Evolutionary conservation across 2,113 vertebrate genomes (phyloP).

Genomic region (Kobus ellipsiprymnus): DNA sequence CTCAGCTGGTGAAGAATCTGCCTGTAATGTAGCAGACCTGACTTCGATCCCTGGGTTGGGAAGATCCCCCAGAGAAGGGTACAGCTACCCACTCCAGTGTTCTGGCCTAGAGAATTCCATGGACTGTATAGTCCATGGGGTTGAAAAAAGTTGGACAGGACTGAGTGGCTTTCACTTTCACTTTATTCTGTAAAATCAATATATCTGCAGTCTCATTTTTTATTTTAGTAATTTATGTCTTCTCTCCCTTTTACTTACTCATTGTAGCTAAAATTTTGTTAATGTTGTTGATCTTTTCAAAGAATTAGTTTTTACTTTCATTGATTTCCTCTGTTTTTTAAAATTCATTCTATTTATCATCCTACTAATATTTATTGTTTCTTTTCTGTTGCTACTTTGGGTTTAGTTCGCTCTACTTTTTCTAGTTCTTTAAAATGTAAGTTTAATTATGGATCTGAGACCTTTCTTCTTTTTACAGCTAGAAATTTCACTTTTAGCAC

Average conservation of each 20-base stretch:
- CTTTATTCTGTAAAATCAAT: neutral
- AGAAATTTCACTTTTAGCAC: neutral
- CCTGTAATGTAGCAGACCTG: neutral
- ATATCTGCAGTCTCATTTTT: neutral
- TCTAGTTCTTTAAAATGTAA: neutral
- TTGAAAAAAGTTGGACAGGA: neutral
- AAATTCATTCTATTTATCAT: neutral
- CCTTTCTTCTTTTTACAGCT: neutral
- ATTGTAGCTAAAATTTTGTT: neutral
- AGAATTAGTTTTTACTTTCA: neutral
- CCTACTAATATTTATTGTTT: neutral
- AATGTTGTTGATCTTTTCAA: neutral
- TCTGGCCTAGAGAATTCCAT: neutral
- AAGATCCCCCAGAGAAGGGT: neutral
- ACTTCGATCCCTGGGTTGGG: neutral
- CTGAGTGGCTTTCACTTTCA: neutral
- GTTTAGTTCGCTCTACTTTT: neutral
- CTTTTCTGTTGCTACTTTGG: neutral
- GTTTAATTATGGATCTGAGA: neutral
- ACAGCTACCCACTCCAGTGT: neutral
- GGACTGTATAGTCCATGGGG: neutral
- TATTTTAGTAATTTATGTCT: neutral
- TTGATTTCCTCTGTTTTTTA: neutral
- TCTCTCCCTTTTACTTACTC: neutral
- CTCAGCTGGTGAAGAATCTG: neutral